phyloP scores from a whole-genome alignment of 2,797 vertebrate genomes.

The Austrolebias charrua region DNA sequence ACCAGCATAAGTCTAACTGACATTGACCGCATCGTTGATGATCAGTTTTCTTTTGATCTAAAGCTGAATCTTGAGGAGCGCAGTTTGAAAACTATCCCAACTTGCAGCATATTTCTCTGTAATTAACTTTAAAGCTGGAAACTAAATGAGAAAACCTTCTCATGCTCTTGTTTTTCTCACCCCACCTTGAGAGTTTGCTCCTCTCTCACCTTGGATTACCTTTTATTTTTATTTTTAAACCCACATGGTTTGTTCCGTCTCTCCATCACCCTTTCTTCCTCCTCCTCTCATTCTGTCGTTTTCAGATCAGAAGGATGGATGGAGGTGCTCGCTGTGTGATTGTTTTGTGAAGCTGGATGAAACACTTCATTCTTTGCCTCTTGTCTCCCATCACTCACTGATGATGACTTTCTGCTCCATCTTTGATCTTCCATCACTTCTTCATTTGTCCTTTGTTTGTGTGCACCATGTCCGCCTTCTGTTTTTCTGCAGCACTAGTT shows the following conservation, averaged over 20 bases:
- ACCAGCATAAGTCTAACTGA: too few species aligned
- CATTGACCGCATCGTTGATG: too few species aligned
- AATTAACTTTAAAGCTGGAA: background rate
- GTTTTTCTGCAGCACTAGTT: background rate
- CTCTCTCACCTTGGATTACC: conserved; percentile 53
- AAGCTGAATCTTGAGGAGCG: too few species aligned
- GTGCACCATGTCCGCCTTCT: background rate
- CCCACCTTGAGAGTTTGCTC: conserved; percentile 13
- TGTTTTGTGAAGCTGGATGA: conserved; percentile 63
- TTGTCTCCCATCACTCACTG: conserved; percentile 10
- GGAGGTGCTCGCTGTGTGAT: conserved; percentile 37
- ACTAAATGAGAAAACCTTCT: background rate
- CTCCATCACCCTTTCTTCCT: conserved; percentile 9
- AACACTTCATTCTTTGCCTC: conserved; percentile 29
- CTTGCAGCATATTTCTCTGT: too few species aligned
- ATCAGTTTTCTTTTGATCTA: too few species aligned
- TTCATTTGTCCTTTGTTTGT: background rate
- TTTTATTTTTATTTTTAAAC: conserved; percentile 23
- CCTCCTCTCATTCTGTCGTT: conserved; percentile 32
- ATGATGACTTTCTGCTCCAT: conserved; percentile 1
- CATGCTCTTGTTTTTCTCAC: too few species aligned
- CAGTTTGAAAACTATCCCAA: too few species aligned
- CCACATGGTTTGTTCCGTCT: conserved; percentile 15
- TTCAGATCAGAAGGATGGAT: conserved; percentile 16
- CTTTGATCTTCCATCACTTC: background rate